A percentile compares a stretch with the other conserved stretches of the same genome.
Conservation (phyloP, 1,140 invertebrate species). For the Gonioctena quinquepunctata region DNA sequence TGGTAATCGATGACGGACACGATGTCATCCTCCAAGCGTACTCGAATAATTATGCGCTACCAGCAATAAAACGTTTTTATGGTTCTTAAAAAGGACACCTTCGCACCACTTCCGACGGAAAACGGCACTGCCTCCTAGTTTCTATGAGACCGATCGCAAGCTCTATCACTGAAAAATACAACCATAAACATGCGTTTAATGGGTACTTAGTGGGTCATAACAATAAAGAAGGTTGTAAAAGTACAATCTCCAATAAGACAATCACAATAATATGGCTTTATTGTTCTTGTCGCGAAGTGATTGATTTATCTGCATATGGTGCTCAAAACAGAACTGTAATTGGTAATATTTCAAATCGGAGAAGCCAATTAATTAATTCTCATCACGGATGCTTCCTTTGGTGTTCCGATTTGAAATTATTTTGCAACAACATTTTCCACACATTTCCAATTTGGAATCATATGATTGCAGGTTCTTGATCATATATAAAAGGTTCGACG, state of each 20-base stretch:
- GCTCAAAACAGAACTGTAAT: no score
- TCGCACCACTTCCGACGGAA: constrained; percentile 20
- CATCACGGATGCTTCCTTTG: no score
- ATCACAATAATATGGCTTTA: not conserved
- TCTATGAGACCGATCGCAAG: constrained; percentile 8
- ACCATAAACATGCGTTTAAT: constrained; percentile 49
- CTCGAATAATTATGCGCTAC: not conserved
- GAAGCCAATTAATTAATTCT: no score
- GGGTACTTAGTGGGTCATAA: constrained; percentile 49
- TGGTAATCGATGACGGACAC: not conserved
- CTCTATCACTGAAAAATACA: constrained; percentile 31
- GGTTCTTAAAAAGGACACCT: not conserved
- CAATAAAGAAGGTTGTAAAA: constrained; percentile 50
- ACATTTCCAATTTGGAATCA: no score
- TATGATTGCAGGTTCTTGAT: no score
- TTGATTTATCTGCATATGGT: not conserved
- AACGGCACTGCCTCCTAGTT: constrained; percentile 10
- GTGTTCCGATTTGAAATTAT: no score
- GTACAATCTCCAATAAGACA: constrained; percentile 27
- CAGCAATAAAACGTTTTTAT: constrained; percentile 18
- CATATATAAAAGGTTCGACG: no score
- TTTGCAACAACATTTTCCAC: no score
- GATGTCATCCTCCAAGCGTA: not conserved
- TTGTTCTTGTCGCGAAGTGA: not conserved
- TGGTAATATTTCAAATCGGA: no score